phyloP scores from a whole-genome alignment of 2,797 vertebrate species.

The Cercopithecus neglectus region DNA sequence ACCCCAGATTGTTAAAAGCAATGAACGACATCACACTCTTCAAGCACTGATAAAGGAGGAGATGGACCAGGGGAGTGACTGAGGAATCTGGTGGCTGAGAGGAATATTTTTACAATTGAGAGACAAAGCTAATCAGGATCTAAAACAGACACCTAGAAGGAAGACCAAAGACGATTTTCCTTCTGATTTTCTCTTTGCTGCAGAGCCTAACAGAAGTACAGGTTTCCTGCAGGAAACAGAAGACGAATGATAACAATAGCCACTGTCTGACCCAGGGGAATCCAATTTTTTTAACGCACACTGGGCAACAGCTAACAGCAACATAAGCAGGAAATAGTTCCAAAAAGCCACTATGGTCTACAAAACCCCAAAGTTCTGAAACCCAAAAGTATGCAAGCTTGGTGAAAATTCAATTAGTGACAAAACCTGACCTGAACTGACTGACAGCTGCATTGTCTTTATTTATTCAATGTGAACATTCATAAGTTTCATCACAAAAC shows the following conservation, averaged over 20 bases:
- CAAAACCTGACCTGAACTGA: not conserved
- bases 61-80: not conserved
- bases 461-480: not conserved
- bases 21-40: not conserved
- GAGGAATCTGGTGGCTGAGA: not conserved
- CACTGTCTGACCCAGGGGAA: not conserved
- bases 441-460: not conserved
- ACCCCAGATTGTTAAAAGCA: not conserved
- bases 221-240: conserved; percentile 65
- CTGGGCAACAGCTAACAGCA: not conserved
- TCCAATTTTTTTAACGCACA: not conserved
- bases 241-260: not conserved
- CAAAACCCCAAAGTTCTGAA: not conserved
- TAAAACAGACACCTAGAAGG: not conserved
- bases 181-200: conserved; percentile 20
- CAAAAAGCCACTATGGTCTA: not conserved
- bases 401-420: not conserved
- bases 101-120: not conserved
- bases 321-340: not conserved
- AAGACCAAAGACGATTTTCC: conserved; percentile 21
- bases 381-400: not conserved
- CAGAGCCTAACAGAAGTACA: not conserved
- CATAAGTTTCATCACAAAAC: not conserved
- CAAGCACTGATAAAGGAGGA: not conserved
- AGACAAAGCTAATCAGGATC: conserved; percentile 17